These are phyloP conservation scores for Scophthalmus maximus DNA, from an alignment of 2,113 vertebrate species.

Conservation along the genomic window DNA sequence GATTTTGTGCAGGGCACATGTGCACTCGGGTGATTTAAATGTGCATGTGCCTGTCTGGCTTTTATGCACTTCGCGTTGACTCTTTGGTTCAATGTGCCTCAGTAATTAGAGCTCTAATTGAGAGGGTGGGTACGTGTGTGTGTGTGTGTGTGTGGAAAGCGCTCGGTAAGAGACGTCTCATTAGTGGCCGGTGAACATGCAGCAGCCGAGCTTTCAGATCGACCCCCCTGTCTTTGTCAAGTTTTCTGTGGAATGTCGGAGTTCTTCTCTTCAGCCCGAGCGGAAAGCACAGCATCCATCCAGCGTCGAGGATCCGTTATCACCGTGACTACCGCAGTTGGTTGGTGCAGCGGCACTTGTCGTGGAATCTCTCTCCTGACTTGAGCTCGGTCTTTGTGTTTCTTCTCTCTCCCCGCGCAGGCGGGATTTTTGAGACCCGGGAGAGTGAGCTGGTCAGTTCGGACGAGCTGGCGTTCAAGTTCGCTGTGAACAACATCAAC, in stretches of 20 bases:
- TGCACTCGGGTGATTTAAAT: background rate
- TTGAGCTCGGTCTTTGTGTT: background rate
- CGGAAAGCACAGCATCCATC: background rate
- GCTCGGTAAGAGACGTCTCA: background rate
- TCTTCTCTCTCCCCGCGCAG: conserved; percentile 78
- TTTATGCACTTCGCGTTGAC: background rate
- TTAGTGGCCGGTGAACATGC: background rate
- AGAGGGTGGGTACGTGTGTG: background rate
- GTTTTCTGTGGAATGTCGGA: no score
- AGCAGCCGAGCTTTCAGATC: background rate
- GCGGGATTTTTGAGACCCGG: conserved; percentile 97
- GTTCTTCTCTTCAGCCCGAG: background rate
- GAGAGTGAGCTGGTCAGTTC: conserved; percentile 95
- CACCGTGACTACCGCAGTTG: background rate
- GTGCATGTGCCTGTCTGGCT: background rate
- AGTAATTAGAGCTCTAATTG: background rate
- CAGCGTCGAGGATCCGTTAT: background rate
- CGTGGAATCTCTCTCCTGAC: background rate
- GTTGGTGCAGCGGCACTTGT: background rate
- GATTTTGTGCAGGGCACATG: background rate
- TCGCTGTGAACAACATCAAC: conserved; percentile 97
- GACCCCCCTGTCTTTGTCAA: background rate
- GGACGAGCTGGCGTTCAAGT: conserved; percentile 99
- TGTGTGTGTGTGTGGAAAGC: background rate
- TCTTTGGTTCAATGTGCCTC: background rate